Evolutionary conservation across 2,113 vertebrate genomes (phyloP).

Genomic region (Salminus brasiliensis): DNA sequence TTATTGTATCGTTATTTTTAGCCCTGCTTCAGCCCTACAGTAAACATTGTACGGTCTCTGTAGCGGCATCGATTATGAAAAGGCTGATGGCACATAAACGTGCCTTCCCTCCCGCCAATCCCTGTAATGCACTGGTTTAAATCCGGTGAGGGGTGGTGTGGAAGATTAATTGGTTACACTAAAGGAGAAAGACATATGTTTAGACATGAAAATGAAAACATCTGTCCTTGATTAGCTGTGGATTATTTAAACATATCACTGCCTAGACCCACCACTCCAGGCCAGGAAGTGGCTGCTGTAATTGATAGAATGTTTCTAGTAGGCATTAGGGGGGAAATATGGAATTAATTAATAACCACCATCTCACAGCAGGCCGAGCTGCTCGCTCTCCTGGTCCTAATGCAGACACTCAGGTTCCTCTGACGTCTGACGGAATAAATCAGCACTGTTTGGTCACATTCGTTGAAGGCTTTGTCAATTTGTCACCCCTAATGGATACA

Average conservation of each 20-base stretch:
- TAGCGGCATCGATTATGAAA: not conserved
- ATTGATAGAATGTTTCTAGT: constrained; percentile 34
- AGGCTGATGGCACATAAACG: not conserved
- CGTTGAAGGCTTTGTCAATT: constrained; percentile 37
- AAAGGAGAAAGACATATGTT: not conserved
- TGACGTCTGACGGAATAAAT: constrained; percentile 51
- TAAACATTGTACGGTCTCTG: not conserved
- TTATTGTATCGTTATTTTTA: constrained; percentile 7
- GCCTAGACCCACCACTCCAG: constrained; percentile 17
- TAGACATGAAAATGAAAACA: constrained; percentile 11
- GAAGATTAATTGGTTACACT: constrained; percentile 13
- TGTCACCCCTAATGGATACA: constrained; percentile 50
- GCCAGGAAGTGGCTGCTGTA: constrained; percentile 22
- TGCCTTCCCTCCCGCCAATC: not conserved
- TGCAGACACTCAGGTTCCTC: constrained; percentile 11
- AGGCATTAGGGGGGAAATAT: constrained; percentile 15
- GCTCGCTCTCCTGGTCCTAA: constrained; percentile 5
- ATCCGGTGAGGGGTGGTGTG: constrained; percentile 4
- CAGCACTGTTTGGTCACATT: constrained; percentile 34
- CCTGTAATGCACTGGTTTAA: not conserved
- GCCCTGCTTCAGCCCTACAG: not conserved
- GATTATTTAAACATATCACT: constrained; percentile 20
- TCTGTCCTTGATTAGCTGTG: constrained; percentile 39
- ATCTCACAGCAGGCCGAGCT: not conserved
- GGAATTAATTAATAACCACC: constrained; percentile 46